A percentile compares a stretch with the other conserved stretches of the same genome.
Conservation (phyloP, 2,797 vertebrate genomes). For the Epinephelus coioides region DNA sequence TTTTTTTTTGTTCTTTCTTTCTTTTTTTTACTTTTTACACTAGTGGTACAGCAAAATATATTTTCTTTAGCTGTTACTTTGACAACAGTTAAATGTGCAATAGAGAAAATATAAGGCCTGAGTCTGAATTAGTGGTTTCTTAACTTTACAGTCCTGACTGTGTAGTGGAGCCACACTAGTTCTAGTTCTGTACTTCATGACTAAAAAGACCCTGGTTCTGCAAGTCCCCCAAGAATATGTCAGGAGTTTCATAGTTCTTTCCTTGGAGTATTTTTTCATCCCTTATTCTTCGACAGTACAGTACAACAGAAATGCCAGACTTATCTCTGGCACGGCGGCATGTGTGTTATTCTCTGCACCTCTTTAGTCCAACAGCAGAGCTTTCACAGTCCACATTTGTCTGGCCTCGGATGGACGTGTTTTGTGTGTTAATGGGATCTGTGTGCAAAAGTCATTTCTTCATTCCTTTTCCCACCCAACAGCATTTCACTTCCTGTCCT, state of each 20-base stretch:
- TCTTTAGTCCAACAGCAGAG: conserved; percentile 76
- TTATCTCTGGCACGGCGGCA: conserved; percentile 58
- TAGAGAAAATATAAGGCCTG: conserved; percentile 99
- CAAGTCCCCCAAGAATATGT: conserved; percentile 65
- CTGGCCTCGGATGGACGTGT: conserved; percentile 71
- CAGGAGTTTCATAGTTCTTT: conserved; percentile 78
- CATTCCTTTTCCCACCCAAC: conserved; percentile 64
- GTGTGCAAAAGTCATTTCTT: conserved; percentile 82
- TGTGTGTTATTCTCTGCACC: conserved; percentile 75
- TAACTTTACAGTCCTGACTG: conserved; percentile 80
- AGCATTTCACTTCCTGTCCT: conserved; percentile 75
- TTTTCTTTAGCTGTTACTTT: conserved; percentile 98
- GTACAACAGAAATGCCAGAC: conserved; percentile 77
- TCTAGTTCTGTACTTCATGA: conserved; percentile 76
- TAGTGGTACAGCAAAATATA: conserved; percentile 99
- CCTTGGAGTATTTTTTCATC: conserved; percentile 61
- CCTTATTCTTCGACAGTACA: conserved; percentile 70
- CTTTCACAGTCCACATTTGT: conserved; percentile 77
- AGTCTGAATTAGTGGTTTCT: conserved; percentile 98
- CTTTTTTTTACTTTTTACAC: conserved; percentile 89
- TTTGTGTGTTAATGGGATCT: conserved; percentile 78
- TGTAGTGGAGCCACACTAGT: conserved; percentile 75
- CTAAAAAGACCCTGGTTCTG: conserved; percentile 78
- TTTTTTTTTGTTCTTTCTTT: conserved; percentile 68
- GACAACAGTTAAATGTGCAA: conserved; percentile 99